These are phyloP conservation scores for Catajapyx aquilonaris DNA, from an alignment of 1,140 invertebrate species.

Conservation along the genomic window DNA sequence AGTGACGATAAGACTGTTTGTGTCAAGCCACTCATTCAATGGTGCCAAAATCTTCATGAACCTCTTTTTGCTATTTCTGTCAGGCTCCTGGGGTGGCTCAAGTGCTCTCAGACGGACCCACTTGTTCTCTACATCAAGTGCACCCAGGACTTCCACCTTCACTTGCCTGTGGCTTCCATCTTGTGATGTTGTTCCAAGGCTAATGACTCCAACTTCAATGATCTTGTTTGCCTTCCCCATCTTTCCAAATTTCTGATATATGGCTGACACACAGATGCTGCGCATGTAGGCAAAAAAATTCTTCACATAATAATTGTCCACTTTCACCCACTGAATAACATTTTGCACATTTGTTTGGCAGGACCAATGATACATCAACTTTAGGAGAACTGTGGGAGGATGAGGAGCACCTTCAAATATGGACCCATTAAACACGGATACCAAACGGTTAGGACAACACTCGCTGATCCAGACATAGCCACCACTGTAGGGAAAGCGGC, in stretches of 20 bases:
- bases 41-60: constrained; percentile 63
- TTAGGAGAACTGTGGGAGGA: constrained; percentile 55
- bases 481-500: constrained; percentile 61
- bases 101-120: constrained; percentile 52
- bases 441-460: constrained; percentile 57
- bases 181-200: constrained; percentile 65
- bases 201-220: constrained; percentile 64
- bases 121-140: constrained; percentile 50
- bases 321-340: constrained; percentile 71
- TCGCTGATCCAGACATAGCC: constrained; percentile 76
- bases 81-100: constrained; percentile 50
- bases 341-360: constrained; percentile 73
- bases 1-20: constrained; percentile 50
- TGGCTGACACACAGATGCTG: constrained; percentile 49
- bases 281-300: constrained; percentile 56
- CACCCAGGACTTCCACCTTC: constrained; percentile 72
- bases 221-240: constrained; percentile 42
- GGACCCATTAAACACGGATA: constrained; percentile 60
- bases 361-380: constrained; percentile 73
- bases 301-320: constrained; percentile 46
- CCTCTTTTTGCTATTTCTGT: constrained; percentile 45
- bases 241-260: constrained; percentile 45
- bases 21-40: constrained; percentile 48
- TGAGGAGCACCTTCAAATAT: constrained; percentile 65
- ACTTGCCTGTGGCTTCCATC: constrained; percentile 61